Base-by-base conservation (phyloP, 2,113 vertebrate genomes). In the Coreoperca whiteheadi region DNA sequence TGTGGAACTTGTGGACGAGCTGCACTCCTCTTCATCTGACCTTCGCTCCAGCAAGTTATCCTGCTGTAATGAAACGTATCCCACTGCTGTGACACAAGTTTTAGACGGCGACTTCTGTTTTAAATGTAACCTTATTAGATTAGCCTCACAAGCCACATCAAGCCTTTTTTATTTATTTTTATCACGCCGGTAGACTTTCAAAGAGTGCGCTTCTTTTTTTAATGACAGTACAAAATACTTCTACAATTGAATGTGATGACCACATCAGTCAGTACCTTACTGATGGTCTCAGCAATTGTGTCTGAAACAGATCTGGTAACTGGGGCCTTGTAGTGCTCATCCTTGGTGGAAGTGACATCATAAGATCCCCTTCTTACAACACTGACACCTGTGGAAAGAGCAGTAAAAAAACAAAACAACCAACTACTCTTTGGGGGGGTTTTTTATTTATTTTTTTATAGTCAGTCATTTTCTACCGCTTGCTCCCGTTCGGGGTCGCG, bases 1-100 rank as follows among this genome's bases (percentile, higher is more conserved):
- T 16, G 96, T 97, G 73, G 98, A 99, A 90, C 97, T 98, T 83
- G 97, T 96, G 70, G 98, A 99, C 69, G 98, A 98, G 89, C 94
- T 97, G 77, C 95, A 93, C 53, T 99, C 97, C 32, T 98, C 97
- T 70, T 96, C 95, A 41, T 97, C 97, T 57, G 97, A 97, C 12
- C 72, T 92, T 80, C 82, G 93, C 77, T 74, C 88, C 20, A 43
- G 68, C 72, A 86, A 32, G 54, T 87, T 91, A 56, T 91, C 91
- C 74, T 91, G 86, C 73, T 86, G 53, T 54, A 75, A 79, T 6
- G 50, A 51, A 87, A 50, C 48, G 79, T 34, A 65, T 37, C 1
- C 16, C 32, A 51, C 23, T 39, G 16, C 8, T 56, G 11, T 67
- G 23, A 79, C 37, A 34, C 0, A 21, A 1, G 10, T 30, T 64